Evolutionary conservation across 2,888 invertebrate species (phyloP).

Genomic region (Drosophila gaucha): DNA sequence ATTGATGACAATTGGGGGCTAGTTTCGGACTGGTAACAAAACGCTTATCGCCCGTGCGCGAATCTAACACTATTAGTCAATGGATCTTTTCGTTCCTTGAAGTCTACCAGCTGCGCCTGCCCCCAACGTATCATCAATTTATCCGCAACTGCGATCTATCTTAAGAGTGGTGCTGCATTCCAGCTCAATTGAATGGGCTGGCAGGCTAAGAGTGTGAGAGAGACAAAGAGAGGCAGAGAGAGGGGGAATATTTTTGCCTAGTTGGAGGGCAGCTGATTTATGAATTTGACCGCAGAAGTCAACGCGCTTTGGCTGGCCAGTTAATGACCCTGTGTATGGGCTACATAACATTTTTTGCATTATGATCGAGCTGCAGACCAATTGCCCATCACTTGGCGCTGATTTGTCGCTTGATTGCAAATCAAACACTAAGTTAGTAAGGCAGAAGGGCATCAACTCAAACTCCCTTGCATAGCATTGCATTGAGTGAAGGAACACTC

Average conservation of each 20-base stretch:
- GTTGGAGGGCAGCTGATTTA: constrained; percentile 65
- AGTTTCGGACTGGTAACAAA: constrained; percentile 69
- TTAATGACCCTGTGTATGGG: constrained; percentile 69
- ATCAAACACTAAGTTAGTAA: constrained; percentile 70
- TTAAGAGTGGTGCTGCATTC: constrained; percentile 68
- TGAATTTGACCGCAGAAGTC: constrained; percentile 74
- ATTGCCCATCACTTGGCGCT: constrained; percentile 51
- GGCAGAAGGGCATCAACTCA: constrained; percentile 32
- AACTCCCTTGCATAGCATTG: constrained; percentile 3
- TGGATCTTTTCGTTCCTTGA: constrained; percentile 55
- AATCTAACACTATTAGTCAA: constrained; percentile 78
- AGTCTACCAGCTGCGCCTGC: constrained; percentile 54
- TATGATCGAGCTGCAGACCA: constrained; percentile 39
- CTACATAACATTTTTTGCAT: constrained; percentile 40
- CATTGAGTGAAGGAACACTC: constrained; percentile 50
- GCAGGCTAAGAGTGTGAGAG: neutral
- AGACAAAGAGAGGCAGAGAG: neutral
- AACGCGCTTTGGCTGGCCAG: constrained; percentile 49
- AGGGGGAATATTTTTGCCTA: constrained; percentile 2
- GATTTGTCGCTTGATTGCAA: constrained; percentile 50
- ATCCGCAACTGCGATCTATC: constrained; percentile 59
- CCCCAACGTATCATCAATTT: constrained; percentile 72
- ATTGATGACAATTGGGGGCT: constrained; percentile 75
- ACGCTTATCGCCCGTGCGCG: constrained; percentile 67
- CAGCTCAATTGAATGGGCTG: constrained; percentile 44